Percentiles rank a stretch among this genome's conserved stretches.
These are phyloP conservation scores for Dryobates pubescens DNA, from an alignment of 2,797 vertebrate species.

Conservation along the genomic window DNA sequence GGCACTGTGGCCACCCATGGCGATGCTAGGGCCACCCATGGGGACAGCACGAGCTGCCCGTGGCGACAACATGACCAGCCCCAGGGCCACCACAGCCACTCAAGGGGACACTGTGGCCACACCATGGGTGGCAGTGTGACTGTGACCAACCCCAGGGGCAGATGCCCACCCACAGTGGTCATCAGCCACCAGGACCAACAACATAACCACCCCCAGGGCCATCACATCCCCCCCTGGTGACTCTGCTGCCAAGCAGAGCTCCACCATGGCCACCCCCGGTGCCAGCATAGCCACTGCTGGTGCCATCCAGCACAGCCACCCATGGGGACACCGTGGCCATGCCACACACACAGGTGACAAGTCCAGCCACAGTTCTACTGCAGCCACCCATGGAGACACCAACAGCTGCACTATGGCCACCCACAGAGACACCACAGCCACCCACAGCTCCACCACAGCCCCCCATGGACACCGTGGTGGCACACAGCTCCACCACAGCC, in stretches of 20 bases:
- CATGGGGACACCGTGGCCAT: neutral
- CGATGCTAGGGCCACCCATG: neutral
- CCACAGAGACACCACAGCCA: too few relatives aligned
- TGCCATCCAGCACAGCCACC: neutral
- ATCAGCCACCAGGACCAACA: neutral
- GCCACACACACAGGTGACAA: too few relatives aligned
- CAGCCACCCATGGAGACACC: too few relatives aligned
- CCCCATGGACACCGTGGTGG: too few relatives aligned
- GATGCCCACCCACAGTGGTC: neutral
- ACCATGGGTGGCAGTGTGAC: neutral
- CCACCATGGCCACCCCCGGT: accelerated
- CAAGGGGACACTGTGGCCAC: neutral
- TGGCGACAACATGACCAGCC: neutral
- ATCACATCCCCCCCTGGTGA: neutral
- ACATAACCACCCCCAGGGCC: neutral
- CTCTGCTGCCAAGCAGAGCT: neutral
- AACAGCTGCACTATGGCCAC: too few relatives aligned
- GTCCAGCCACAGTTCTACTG: neutral
- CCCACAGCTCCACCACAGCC: too few relatives aligned
- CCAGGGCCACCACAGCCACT: too few relatives aligned
- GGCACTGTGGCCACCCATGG: neutral
- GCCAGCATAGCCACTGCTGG: neutral
- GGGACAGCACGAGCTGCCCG: neutral
- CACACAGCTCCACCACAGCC: neutral
- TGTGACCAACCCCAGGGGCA: neutral